Conservation (phyloP, 2,113 vertebrate species). For the Mustelus asterias region DNA sequence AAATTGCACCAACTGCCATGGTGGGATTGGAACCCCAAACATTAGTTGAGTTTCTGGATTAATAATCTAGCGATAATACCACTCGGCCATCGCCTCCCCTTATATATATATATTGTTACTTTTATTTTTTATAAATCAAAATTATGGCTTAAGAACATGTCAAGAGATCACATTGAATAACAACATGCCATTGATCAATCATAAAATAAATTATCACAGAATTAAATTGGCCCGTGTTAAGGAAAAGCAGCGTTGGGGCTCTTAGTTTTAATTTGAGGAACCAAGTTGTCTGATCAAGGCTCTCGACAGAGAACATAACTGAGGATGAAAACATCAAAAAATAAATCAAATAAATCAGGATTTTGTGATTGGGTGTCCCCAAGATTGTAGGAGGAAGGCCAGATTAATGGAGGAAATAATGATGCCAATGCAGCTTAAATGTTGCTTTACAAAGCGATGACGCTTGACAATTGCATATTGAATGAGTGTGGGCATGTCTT, state of each 20-base stretch:
- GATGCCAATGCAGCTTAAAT: background rate
- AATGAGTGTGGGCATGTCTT: background rate
- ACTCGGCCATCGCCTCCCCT: too few relatives aligned
- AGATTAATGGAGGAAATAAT: background rate
- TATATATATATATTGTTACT: background rate
- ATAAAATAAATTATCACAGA: background rate
- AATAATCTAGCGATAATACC: too few relatives aligned
- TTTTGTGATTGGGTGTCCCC: background rate
- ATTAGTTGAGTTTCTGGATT: too few relatives aligned
- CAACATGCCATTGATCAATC: background rate
- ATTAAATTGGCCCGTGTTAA: background rate
- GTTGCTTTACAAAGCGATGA: background rate
- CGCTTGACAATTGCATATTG: background rate
- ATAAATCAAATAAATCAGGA: background rate
- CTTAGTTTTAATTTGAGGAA: background rate
- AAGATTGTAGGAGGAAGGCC: background rate
- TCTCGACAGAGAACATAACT: background rate
- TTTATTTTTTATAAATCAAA: background rate
- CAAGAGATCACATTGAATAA: background rate
- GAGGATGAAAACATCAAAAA: background rate
- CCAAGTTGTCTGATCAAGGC: background rate
- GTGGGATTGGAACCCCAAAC: too few relatives aligned
- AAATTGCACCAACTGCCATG: too few relatives aligned
- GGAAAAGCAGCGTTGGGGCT: background rate
- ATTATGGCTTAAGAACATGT: background rate